Evolutionary conservation across 2,888 invertebrate species (phyloP), one percentile per base, ranked within the genome.

Genomic region (Tortricodes alternella): DNA sequence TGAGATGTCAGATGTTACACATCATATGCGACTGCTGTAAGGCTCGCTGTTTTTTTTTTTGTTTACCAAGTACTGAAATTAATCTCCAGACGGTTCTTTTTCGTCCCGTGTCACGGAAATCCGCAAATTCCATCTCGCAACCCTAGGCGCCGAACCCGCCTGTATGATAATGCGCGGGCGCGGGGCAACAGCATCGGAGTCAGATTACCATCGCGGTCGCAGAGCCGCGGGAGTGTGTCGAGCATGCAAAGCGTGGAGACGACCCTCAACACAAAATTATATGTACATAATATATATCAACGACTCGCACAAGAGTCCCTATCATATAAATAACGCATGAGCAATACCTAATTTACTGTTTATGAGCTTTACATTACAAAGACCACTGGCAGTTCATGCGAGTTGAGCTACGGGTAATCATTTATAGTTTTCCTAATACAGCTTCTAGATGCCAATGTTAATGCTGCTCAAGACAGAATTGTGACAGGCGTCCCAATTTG

Each of bases 181-280:
- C 9, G 63, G 61, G 62, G 63, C 64, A 65, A 62, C 62, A 65
- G 61, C 65, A 59, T 62, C 55, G 58, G 67, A 59, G 59, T 71
- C 74, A 51, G 75, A 75, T 75, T 70, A 64, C 75, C 61, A 75
- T 75, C 74, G 62, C 58, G 32, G 24, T 8, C 35, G 34, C 46
- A 2, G 43, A 41, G 21, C 19, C 18, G 11, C 11, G 6, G 21
- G 32, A 38, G 46, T 41, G 48, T 41, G 55, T 34, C 15, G 15
- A 27, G 34, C 34, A 48, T 48, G 34, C 41, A 35, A 32, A 49
- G 27, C 55, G 48, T 35, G 48, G 34, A 55, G 46, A 39, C 46
- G 23, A 48, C 39, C 55, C 39, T 32, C 19, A 24, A 24, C 48
- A 19, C 21, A 13, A 29, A 38, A 9, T n/a, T 21, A 5, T 4